Percentiles rank a stretch among this genome's conserved stretches.
phyloP scores from a whole-genome alignment of 2,113 vertebrate species.

The Lagopus muta region DNA sequence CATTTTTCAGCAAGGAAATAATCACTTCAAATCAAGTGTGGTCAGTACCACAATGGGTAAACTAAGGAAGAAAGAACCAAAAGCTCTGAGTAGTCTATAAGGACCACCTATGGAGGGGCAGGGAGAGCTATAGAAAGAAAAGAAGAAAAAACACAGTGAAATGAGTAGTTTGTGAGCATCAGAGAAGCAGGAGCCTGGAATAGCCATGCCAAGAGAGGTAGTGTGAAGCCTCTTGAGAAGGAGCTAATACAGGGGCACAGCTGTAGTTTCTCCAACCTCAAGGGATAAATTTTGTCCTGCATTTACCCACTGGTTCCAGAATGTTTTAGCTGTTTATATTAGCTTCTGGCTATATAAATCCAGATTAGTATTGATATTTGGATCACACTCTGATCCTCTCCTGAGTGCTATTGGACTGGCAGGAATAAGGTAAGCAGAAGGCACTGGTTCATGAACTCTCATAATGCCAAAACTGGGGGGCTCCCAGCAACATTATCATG shows the following conservation, averaged over 20 bases:
- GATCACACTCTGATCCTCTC: background rate
- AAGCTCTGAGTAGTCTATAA: background rate
- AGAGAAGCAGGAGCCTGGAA: background rate
- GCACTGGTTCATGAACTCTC: background rate
- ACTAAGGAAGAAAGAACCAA: background rate
- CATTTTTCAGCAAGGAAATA: background rate
- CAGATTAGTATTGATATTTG: background rate
- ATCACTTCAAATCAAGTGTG: background rate
- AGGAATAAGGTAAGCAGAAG: background rate
- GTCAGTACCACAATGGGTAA: background rate
- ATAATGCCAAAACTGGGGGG: background rate
- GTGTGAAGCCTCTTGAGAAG: fast-evolving
- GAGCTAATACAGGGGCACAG: background rate
- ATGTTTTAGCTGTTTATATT: background rate
- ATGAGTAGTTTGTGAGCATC: background rate
- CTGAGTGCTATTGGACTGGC: background rate
- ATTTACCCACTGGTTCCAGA: background rate
- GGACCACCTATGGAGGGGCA: background rate
- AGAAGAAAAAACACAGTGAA: background rate
- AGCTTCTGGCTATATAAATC: background rate
- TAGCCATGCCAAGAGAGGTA: background rate
- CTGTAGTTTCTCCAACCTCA: background rate
- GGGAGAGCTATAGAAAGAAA: background rate
- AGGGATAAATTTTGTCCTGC: background rate
- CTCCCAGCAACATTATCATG: background rate